Evolutionary conservation across 2,888 invertebrate species (phyloP), one percentile per base, ranked within the genome.

Genomic region (Drosophila borealis): DNA sequence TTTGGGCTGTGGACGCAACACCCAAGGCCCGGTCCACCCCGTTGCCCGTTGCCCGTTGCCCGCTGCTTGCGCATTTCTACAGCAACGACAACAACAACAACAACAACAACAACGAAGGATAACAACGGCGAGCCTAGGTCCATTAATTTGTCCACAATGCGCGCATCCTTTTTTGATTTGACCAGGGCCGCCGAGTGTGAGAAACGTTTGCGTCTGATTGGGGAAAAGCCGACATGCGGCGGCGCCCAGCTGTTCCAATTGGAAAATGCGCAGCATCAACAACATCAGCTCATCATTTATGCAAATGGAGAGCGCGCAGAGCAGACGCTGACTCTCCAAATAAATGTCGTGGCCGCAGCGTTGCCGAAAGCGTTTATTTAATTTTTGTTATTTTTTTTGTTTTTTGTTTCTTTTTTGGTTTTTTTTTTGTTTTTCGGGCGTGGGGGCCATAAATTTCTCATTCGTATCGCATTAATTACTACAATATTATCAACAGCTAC

Each of bases 401-500:
- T 21, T 37, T 13, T 45, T 19, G 13, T 11, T 53, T 62, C 39
- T 45, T 39, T 34, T 46, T 41, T 21, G 19, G 11, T 41, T 46
- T 44, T 42, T 46, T 44, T 42, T 46, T 34, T 46, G 49, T 78
- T 78, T 80, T 87, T 89, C 83, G 91, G 91, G 90, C 89, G 91
- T 90, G 89, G 90, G 88, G 90, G 88, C 88, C 78, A 91, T 91
- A 90, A 91, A 90, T 90, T 91, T 91, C 86, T 81, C 86, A 89
- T 88, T 88, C 90, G 88, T 88, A 90, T 89, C 88, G 90, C 91
- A 91, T 91, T 91, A 90, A 91, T 91, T 91, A 91, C 89, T 81
- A 83, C 88, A 89, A 88, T 88, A 87, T 84, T 88, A 88, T 81
- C 79, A 67, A 64, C 71, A 71, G 68, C 74, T 62, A 71, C 70